Evolutionary conservation across 2,113 vertebrate genomes (phyloP), one percentile per base, ranked within the genome.

Genomic region (Syngnathoides biaculeatus): DNA sequence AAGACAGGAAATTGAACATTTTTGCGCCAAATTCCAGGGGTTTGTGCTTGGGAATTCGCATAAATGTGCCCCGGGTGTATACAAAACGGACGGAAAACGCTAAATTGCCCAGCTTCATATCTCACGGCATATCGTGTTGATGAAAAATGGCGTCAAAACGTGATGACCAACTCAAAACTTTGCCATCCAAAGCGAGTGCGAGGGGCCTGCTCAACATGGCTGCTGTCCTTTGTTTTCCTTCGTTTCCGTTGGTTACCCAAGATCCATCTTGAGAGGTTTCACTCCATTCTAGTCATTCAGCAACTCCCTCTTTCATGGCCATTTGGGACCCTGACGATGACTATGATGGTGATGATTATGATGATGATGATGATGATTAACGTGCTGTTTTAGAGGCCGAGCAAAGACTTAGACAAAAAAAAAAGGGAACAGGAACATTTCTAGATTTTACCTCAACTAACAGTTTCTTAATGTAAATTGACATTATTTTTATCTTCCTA

Each of bases 401-500:
- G 82, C 77, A 75, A 74, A 79, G 85, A 79, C 68, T 73, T 69
- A 62, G 73, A 92, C 72, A 66, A 78, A 79, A 70, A 66, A 79
- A 79, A 84, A 90, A 88, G 92, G 93, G 92, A 92, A 89, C 90
- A 91, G 87, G 86, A 86, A 87, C 86, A 89, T 97, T 97, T 98
- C 92, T 96, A 89, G 95, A 94, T 94, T 93, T 95, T 96, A 97
- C 95, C 95, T 96, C 95, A 96, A 93, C 93, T 85, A 92, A 94
- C 90, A 92, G 92, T 95, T 95, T 95, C 94, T 94, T 95, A 95
- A 95, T 93, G 91, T 94, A 91, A 91, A 89, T 88, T 92, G 90
- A 93, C 93, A 77, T 96, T 96, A 93, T 97, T 98, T 97, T 97
- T 95, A 96, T 95, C 94, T 94, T 94, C 89, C 92, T 93, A 93